A percentile compares a stretch with the other conserved stretches of the same genome.
phyloP scores from a whole-genome alignment of 2,113 vertebrate species.

The Sigmodon hispidus region DNA sequence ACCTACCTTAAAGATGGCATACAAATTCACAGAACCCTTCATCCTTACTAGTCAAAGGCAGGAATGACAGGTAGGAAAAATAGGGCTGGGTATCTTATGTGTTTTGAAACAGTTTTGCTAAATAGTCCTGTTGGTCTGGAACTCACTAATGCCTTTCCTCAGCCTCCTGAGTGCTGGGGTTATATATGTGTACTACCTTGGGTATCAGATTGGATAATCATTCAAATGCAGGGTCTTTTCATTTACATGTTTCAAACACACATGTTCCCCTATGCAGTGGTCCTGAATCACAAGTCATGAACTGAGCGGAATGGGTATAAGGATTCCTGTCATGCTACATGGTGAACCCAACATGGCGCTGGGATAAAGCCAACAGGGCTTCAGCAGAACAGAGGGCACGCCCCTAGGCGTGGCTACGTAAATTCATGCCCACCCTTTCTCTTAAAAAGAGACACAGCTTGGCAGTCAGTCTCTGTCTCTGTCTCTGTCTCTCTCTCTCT shows the following conservation, averaged over 20 bases:
- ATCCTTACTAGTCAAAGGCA: background rate
- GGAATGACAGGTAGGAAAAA: background rate
- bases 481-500: too few species aligned
- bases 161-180: background rate
- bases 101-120: background rate
- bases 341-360: too few species aligned
- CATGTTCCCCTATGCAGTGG: too few species aligned
- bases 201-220: too few species aligned
- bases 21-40: rapidly evolving
- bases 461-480: too few species aligned
- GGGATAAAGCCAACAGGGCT: too few species aligned
- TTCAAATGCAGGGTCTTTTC: background rate
- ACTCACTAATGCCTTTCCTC: background rate
- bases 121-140: background rate
- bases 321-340: too few species aligned
- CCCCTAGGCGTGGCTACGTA: too few species aligned
- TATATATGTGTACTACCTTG: background rate
- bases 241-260: background rate
- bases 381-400: too few species aligned
- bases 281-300: background rate
- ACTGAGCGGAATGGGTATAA: background rate
- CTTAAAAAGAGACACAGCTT: too few species aligned
- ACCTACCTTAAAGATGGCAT: background rate
- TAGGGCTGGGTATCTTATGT: background rate
- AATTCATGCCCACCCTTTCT: too few species aligned